Percentiles rank a stretch among this genome's conserved stretches.
Conservation (phyloP, 2,113 vertebrate genomes). For the Rostratula benghalensis region DNA sequence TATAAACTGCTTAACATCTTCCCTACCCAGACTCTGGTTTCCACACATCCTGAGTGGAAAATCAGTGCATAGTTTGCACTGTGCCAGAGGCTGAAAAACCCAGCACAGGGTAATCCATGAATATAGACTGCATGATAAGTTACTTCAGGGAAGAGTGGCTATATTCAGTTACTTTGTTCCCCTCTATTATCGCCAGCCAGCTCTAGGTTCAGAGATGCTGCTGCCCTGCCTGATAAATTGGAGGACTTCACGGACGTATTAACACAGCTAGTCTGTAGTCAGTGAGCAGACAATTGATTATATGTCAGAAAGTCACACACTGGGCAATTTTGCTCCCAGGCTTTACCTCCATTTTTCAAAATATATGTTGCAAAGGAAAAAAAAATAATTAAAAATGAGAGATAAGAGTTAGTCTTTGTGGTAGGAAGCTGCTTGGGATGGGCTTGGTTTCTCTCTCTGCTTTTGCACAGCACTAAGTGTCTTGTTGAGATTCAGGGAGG, state of each 20-base stretch:
- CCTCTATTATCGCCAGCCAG: background rate
- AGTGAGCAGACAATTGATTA: slow-evolving; percentile 67
- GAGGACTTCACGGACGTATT: slow-evolving; percentile 54
- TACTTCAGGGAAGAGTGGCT: background rate
- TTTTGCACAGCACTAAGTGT: background rate
- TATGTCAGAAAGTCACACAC: slow-evolving; percentile 59
- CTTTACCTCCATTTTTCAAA: slow-evolving; percentile 54
- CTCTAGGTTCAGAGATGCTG: slow-evolving; percentile 3
- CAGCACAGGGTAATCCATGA: slow-evolving; percentile 2
- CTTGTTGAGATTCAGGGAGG: background rate
- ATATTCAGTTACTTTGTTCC: slow-evolving; percentile 1
- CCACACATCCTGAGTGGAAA: background rate
- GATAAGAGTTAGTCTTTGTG: background rate
- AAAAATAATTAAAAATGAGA: slow-evolving; percentile 9
- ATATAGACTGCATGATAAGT: slow-evolving; percentile 31
- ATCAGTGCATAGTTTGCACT: background rate
- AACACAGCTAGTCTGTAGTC: slow-evolving; percentile 29
- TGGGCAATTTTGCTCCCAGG: slow-evolving; percentile 51
- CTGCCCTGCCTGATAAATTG: slow-evolving; percentile 47
- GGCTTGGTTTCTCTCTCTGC: background rate
- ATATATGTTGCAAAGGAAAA: slow-evolving; percentile 9
- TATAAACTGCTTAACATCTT: background rate
- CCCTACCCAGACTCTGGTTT: background rate
- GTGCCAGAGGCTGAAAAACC: background rate
- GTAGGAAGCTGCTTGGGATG: background rate